Evolutionary conservation across 2,797 vertebrate genomes (phyloP), one percentile per base, ranked within the genome.

Genomic region (Spea hammondii): DNA sequence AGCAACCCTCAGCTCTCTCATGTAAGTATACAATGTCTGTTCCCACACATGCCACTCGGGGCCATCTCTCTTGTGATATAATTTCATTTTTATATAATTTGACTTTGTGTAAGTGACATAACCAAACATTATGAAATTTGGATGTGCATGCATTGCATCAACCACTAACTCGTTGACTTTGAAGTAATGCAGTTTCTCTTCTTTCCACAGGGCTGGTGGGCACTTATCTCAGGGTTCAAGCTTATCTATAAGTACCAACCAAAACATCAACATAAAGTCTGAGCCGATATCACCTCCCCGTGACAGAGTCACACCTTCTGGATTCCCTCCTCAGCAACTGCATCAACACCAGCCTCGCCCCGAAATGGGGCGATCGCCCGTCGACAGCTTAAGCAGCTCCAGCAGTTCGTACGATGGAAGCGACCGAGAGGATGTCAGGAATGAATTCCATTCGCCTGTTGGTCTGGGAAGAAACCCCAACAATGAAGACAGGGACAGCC

Each of bases 341-440:
- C 92, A 85, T 46, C 93, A 87, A 2, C 86, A 62, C 32, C 93
- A 90, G 60, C 85, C 89, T 47, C 93, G 96, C 73, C 96, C 96
- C 87, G 96, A 98, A 67, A 88, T 97, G 93, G 97, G 97, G 76
- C 95, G 97, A 84, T 98, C 97, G 2, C 97, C 98, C 0, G 96
- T 95, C 10, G 97, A 99, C 94, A 99, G 97, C 88, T 95, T 99
- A 86, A 99, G 98, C 91, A 99, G 97, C 86, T 99, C 97, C 44
- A 99, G 97, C 92, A 99, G 97, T 90, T 99, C 97, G 4, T 99
- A 99, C 0, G 98, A 99, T 0, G 97, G 98, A 88, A 99, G 97
- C 17, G 98, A 99, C 72, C 95, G 97, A 0, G 98, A 99, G 83
- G 98, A 99, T 71, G 96, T 95, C 0, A 89, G 98, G 70, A 90